Conservation (phyloP, 2,888 invertebrate species). For the Eurois occulta region DNA sequence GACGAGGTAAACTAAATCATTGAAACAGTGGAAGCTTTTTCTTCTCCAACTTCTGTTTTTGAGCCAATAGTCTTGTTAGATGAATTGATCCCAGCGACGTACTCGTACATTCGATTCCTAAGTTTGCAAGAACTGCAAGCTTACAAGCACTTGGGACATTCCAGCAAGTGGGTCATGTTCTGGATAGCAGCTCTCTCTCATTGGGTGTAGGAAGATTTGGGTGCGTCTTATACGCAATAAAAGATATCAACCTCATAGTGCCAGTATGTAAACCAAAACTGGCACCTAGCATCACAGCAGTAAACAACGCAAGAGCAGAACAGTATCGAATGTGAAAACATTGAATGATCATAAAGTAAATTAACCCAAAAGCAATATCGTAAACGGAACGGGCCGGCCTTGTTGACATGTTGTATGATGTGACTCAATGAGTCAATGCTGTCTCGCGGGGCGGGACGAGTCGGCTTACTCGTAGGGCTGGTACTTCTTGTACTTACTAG, state of each 20-base stretch:
- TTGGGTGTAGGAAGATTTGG: not conserved
- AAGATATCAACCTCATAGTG: not conserved
- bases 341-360: conserved; percentile 77
- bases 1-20: not conserved
- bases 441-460: conserved; percentile 68
- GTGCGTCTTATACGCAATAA: not conserved
- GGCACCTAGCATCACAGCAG: not conserved
- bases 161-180: not conserved
- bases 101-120: not conserved
- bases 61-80: not conserved
- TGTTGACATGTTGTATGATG: conserved; percentile 83
- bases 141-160: not conserved
- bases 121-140: not conserved
- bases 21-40: not conserved
- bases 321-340: conserved; percentile 48
- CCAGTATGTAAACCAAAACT: not conserved
- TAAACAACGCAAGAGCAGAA: conserved; percentile 24
- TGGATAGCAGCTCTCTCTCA: not conserved
- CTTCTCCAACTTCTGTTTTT: not conserved
- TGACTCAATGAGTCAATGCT: conserved; percentile 84
- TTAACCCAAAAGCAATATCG: conserved; percentile 84
- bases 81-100: not conserved
- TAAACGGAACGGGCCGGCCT: conserved; percentile 82
- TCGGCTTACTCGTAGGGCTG: conserved; percentile 57
- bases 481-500: conserved; percentile 1